These are phyloP conservation scores for Setophaga kirtlandii DNA, from an alignment of 2,113 vertebrate genomes.

Conservation along the genomic window DNA sequence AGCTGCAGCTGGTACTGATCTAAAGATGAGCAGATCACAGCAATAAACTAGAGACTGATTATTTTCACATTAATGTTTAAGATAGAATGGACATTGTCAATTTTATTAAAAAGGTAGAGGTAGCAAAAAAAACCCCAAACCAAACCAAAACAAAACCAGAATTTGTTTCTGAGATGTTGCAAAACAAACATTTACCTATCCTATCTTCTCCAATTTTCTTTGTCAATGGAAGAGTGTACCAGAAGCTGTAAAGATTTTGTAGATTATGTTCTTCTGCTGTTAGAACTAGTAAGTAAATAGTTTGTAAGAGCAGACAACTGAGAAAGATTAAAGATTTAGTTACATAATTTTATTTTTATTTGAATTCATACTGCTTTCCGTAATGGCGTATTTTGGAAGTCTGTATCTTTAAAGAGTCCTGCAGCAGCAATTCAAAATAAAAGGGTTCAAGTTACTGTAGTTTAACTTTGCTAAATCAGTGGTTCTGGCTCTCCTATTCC, in stretches of 20 bases:
- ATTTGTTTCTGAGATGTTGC: not conserved
- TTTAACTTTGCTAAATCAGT: not conserved
- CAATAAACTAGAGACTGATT: not conserved
- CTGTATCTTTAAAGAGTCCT: not conserved
- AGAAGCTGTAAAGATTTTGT: not conserved
- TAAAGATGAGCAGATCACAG: not conserved
- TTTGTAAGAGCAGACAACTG: not conserved
- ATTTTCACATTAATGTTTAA: not conserved
- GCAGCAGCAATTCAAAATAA: not conserved
- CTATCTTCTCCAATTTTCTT: not conserved
- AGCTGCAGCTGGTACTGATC: not conserved
- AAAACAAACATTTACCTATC: not conserved
- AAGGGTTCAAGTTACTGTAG: not conserved
- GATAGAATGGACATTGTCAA: not conserved
- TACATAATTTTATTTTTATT: not conserved
- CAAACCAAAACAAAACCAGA: not conserved
- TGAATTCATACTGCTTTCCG: not conserved
- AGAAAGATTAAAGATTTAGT: not conserved
- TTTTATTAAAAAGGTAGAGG: not conserved
- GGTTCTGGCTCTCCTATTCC: not conserved
- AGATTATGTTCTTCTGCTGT: not conserved
- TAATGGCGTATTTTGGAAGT: not conserved
- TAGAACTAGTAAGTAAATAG: not conserved
- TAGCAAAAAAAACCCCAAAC: not conserved
- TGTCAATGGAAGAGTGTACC: not conserved